Base-by-base conservation (phyloP, 2,888 invertebrate species). In the Acanthosepion esculentum region DNA sequence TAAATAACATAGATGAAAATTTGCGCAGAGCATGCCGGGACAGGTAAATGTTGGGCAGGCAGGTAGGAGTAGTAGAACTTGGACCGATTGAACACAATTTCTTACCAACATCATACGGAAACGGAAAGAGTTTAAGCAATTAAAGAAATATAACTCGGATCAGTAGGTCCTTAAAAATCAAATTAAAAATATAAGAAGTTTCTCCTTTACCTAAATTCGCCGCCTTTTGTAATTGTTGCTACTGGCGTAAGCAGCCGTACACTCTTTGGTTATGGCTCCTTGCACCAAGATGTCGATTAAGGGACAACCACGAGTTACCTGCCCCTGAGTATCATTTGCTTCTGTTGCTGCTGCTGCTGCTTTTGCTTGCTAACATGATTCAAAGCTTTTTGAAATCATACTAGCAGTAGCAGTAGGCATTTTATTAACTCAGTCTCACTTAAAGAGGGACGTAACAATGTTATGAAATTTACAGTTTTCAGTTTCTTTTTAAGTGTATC, bases 31-130 rank as follows among this genome's bases (percentile, higher is more conserved):
- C 93, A 93, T 93, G 48, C n/a, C 20, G 93, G 93, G 93, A 93
- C 93, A 93, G 93, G 93, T 93, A 53, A 78, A 78, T 18, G 78
- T 78, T 78, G 78, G 78, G 33, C 53, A 50, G 92, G 92, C 48
- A 93, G n/a, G 53, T 53, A 93, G 53, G 53, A 93, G 93, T 93
- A 93, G 93, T 93, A 93, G 93, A 93, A 93, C 93, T 93, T 93
- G 50, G 93, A 93, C 93, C 50, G 53, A 93, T 93, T 53, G n/a
- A 48, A n/a, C 18, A 29, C 29, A 93, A 93, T 48, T 93, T 93
- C 26, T 50, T 93, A 93, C 93, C n/a, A 93, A 93, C 93, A 93
- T 93, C 93, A 93, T n/a, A 20, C 48, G 29, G 53, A 93, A 93
- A 53, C 53, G 18, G n/a, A 20, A 29, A 6, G 18, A n/a, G 50